Evolutionary conservation across 1,140 invertebrate species (phyloP), one percentile per base, ranked within the genome.

Genomic region (Cotesia chilonis): DNA sequence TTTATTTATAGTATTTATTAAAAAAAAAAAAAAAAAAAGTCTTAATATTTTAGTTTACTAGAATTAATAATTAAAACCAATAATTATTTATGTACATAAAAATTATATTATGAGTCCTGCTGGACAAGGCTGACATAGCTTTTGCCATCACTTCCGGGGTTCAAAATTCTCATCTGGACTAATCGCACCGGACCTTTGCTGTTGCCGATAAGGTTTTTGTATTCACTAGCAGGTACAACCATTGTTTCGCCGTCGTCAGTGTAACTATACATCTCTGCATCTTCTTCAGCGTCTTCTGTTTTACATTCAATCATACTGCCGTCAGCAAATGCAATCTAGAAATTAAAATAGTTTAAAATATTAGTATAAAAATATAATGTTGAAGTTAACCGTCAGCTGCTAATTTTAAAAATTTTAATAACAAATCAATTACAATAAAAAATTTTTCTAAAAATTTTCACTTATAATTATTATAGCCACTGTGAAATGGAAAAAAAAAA

Each of bases 41-140:
- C 6, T 47, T 9, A 10, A 47, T 47, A 47, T 47, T 9, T 47
- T 47, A 47, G 41, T 47, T 47, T 47, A 10, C 41, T 47, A 47
- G 10, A 47, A 55, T 55, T n/a, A 55, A 55, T 55, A 55, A 55
- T 28, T 28, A 59, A 20, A 52, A n/a, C n/a, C n/a, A 5, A 20
- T 6, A 4, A 55, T 55, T 55, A 55, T 55, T 55, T 6, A 55
- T 55, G 54, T 14, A 55, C 12, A 5, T 55, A 14, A 5, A 55
- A 55, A 38, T 71, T 66, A 66, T 37, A 38, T 71, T 66, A 66
- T 37, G 52, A 41, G n/a, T 71, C 36, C n/a, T 66, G 70, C 20
- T 84, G 82, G 74, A 87, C 86, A 70, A 87, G 77, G 67, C 81
- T 86, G 37, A 87, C 74, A 83, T 84, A 88, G 60, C 79, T 83